Conservation (phyloP, 2,113 vertebrate genomes). For the Oenanthe oenanthe region DNA sequence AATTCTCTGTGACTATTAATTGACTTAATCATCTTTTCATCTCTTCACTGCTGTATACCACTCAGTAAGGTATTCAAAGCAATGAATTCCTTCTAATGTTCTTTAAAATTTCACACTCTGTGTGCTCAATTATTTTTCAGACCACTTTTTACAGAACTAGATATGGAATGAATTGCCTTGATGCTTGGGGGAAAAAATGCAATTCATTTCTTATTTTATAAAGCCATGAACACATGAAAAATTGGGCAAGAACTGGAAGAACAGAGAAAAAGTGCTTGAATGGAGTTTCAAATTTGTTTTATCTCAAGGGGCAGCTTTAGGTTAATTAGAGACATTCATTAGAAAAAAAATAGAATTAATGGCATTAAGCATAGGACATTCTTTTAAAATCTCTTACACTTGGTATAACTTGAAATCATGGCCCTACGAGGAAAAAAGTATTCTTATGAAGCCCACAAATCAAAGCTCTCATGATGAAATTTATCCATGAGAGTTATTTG, state of each 20-base stretch:
- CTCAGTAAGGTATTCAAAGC: not conserved
- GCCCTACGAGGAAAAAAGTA: not conserved
- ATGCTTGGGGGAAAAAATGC: not conserved
- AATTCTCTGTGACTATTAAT: not conserved
- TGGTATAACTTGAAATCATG: not conserved
- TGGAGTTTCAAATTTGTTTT: not conserved
- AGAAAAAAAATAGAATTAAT: not conserved
- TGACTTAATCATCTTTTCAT: not conserved
- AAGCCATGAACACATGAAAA: not conserved
- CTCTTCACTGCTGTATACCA: not conserved
- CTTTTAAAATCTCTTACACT: not conserved
- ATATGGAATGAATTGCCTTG: not conserved
- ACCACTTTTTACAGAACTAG: not conserved
- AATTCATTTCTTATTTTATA: not conserved
- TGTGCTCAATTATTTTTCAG: conserved; percentile 1
- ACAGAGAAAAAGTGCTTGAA: not conserved
- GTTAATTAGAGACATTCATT: not conserved
- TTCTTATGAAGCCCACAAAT: not conserved
- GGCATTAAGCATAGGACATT: not conserved
- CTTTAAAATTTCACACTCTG: not conserved
- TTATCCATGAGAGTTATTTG: not conserved
- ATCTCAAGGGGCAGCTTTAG: not conserved
- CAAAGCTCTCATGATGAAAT: not conserved
- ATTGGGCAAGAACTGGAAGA: not conserved
- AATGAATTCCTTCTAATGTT: not conserved